A percentile compares a stretch with the other conserved stretches of the same genome.
Evolutionary conservation across 2,113 vertebrate species (phyloP).

Genomic region (Hirundichthys speculiger): DNA sequence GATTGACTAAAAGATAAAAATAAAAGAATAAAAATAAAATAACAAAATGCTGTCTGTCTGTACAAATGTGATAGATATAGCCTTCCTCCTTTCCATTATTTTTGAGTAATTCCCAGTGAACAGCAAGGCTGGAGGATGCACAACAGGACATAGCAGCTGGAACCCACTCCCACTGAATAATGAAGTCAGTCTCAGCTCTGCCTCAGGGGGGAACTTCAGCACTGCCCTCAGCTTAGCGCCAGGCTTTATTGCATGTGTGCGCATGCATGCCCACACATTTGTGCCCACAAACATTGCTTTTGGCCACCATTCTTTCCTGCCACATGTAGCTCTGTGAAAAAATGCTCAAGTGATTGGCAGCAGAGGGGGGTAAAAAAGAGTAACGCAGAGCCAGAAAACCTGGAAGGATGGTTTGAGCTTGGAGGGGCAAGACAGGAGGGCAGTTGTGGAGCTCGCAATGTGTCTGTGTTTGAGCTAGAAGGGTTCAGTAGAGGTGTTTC

Average conservation of each 20-base stretch:
- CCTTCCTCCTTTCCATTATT: slow-evolving; percentile 39
- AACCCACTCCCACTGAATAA: slow-evolving; percentile 65
- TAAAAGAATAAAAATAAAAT: neutral
- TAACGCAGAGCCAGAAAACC: slow-evolving; percentile 29
- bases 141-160: slow-evolving; percentile 62
- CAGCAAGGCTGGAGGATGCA: slow-evolving; percentile 46
- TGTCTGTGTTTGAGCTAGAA: slow-evolving; percentile 7
- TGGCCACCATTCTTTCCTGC: slow-evolving; percentile 37
- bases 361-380: slow-evolving; percentile 6
- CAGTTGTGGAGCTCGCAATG: neutral
- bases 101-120: slow-evolving; percentile 45
- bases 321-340: slow-evolving; percentile 48
- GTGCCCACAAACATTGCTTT: slow-evolving; percentile 29
- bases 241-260: slow-evolving; percentile 52
- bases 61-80: slow-evolving; percentile 31
- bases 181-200: slow-evolving; percentile 65
- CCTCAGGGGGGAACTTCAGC: slow-evolving; percentile 45
- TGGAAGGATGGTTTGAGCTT: slow-evolving; percentile 29
- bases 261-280: slow-evolving; percentile 2
- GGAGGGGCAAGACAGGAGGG: slow-evolving; percentile 34
- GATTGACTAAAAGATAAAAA: neutral
- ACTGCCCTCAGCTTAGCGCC: slow-evolving; percentile 52
- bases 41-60: neutral
- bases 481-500: slow-evolving; percentile 34
- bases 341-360: slow-evolving; percentile 57